Conservation (phyloP, 2,888 invertebrate species). For the Ceramica pisi region DNA sequence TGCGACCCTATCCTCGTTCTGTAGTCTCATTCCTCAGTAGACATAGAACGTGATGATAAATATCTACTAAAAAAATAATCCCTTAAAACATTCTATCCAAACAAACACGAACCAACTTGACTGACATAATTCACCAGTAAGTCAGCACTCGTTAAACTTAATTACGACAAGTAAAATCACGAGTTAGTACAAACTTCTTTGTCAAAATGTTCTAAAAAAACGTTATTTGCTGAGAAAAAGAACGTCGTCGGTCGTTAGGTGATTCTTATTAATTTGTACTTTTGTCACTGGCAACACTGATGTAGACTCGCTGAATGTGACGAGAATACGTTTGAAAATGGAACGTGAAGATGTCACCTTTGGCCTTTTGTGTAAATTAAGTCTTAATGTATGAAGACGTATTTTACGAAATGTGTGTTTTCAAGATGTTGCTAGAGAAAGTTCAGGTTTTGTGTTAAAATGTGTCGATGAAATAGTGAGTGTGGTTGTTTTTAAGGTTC, state of each 20-base stretch:
- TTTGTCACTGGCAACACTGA: constrained; percentile 68
- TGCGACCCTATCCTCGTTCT: no score
- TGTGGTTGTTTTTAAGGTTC: not conserved
- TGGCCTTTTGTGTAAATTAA: not conserved
- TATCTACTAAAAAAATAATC: constrained; percentile 11
- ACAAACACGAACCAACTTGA: constrained; percentile 18
- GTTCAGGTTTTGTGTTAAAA: not conserved
- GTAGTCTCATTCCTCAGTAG: no score
- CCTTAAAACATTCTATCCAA: constrained; percentile 7
- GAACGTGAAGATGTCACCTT: constrained; percentile 3
- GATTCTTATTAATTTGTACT: constrained; percentile 85
- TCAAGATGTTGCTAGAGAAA: not conserved
- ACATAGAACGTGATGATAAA: not conserved
- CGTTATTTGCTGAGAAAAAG: constrained; percentile 60
- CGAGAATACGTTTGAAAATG: constrained; percentile 6
- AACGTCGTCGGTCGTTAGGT: constrained; percentile 70
- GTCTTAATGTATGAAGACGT: not conserved
- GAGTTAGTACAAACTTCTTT: constrained; percentile 54
- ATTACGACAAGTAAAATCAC: constrained; percentile 64
- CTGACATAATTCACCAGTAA: constrained; percentile 41
- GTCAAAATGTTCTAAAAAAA: constrained; percentile 59
- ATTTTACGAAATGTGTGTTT: not conserved
- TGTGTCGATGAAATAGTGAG: not conserved
- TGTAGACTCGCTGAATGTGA: constrained; percentile 37
- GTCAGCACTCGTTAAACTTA: constrained; percentile 47